Percentiles rank a stretch among this genome's conserved stretches.
These are phyloP conservation scores for Pseudobourletiella spinata DNA, from an alignment of 1,140 invertebrate genomes.

Conservation along the genomic window DNA sequence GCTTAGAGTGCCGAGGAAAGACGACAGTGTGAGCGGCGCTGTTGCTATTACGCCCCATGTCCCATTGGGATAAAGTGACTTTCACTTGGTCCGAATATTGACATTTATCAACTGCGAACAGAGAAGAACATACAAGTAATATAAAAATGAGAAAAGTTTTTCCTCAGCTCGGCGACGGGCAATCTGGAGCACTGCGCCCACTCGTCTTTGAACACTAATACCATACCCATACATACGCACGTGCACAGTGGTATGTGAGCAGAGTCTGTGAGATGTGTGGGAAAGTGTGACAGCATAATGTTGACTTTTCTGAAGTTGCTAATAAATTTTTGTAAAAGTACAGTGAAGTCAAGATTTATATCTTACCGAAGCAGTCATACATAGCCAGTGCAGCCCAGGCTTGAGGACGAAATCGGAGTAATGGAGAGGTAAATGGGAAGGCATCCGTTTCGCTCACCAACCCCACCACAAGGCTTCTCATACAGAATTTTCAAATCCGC, in stretches of 20 bases:
- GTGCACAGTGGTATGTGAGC: too few relatives aligned
- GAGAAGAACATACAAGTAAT: background rate
- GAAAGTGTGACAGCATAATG: background rate
- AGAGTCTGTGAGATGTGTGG: too few relatives aligned
- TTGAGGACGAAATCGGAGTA: background rate
- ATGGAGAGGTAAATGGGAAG: slow-evolving; percentile 2
- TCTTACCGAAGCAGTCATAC: background rate
- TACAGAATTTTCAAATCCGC: background rate
- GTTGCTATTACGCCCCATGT: slow-evolving; percentile 8
- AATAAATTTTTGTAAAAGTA: slow-evolving; percentile 5
- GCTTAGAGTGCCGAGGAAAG: background rate
- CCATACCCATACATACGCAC: too few relatives aligned
- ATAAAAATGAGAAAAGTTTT: slow-evolving; percentile 4
- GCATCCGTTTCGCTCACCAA: background rate
- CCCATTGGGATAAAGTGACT: slow-evolving; percentile 9
- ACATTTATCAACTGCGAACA: slow-evolving; percentile 5
- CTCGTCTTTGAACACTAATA: background rate
- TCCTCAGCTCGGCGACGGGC: too few relatives aligned
- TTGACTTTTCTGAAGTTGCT: slow-evolving; percentile 2
- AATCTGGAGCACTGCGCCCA: too few relatives aligned
- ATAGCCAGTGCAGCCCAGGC: background rate
- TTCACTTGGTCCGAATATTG: slow-evolving; percentile 8
- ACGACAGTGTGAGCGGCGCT: background rate
- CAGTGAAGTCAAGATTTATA: slow-evolving; percentile 3
- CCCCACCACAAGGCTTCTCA: background rate